phyloP scores from a whole-genome alignment of 2,888 invertebrate genomes.

The Mythimna albipuncta region DNA sequence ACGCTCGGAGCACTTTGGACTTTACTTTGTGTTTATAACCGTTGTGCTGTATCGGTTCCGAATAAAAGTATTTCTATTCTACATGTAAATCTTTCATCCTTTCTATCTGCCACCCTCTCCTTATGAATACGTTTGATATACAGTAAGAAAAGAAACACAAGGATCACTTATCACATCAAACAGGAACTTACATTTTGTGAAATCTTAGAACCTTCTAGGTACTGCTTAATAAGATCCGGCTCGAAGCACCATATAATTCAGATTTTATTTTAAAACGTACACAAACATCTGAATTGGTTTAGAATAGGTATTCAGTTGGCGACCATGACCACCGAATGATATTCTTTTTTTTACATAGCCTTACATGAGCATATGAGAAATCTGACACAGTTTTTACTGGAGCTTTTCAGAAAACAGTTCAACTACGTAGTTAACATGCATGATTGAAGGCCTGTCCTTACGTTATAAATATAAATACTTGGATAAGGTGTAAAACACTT shows the following conservation, averaged over 20 bases:
- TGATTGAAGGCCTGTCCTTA: slow-evolving; percentile 10
- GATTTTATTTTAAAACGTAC: no score
- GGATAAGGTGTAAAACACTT: slow-evolving; percentile 43
- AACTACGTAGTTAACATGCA: slow-evolving; percentile 1
- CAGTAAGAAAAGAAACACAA: not conserved
- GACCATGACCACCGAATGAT: no score
- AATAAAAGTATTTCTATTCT: no score
- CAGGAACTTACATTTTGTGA: no score
- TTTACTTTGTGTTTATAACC: no score
- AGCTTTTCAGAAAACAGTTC: not conserved
- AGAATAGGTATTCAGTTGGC: not conserved
- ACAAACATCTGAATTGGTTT: not conserved
- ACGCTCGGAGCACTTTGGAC: no score
- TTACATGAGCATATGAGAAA: no score
- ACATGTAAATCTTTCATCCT: no score
- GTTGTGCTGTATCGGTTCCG: no score
- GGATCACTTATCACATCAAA: no score
- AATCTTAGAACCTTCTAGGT: not conserved
- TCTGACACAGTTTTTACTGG: not conserved
- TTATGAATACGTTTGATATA: not conserved
- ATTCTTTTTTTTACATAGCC: no score
- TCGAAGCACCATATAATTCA: not conserved
- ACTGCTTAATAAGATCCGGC: not conserved
- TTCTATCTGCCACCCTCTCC: no score
- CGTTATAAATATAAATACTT: slow-evolving; percentile 11